phyloP scores from a whole-genome alignment of 2,797 vertebrate genomes.

The Threskiornis aethiopicus region DNA sequence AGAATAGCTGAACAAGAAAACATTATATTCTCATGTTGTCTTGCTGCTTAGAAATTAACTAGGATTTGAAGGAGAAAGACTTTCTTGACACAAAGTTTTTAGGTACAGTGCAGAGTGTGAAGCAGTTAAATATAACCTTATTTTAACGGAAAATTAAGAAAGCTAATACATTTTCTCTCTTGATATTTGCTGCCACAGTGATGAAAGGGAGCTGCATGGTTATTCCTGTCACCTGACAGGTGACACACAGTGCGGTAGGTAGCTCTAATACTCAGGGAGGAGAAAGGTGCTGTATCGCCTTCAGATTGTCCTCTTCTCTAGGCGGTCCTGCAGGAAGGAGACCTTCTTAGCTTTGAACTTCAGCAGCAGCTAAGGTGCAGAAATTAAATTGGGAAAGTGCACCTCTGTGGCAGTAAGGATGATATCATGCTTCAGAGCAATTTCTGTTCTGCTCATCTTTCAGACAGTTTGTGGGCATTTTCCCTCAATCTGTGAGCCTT shows the following conservation, averaged over 20 bases:
- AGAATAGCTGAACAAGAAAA: not conserved
- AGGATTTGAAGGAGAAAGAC: not conserved
- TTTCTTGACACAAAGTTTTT: not conserved
- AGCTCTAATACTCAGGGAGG: not conserved
- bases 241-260: not conserved
- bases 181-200: not conserved
- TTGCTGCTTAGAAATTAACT: not conserved
- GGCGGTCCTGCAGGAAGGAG: not conserved
- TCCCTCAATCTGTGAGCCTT: slow-evolving; percentile 5
- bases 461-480: slow-evolving; percentile 29
- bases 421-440: not conserved
- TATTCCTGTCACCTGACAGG: not conserved
- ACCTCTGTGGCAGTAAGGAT: not conserved
- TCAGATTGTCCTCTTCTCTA: not conserved
- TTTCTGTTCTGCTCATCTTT: slow-evolving; percentile 16
- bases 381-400: not conserved
- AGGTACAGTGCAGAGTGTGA: not conserved
- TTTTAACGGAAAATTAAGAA: not conserved
- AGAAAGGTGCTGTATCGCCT: not conserved
- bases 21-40: not conserved
- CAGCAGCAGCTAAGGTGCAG: not conserved
- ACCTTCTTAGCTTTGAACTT: not conserved
- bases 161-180: not conserved
- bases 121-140: not conserved
- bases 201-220: not conserved